phyloP scores from a whole-genome alignment of 2,797 vertebrate species.

The Adelosebastes latens region DNA sequence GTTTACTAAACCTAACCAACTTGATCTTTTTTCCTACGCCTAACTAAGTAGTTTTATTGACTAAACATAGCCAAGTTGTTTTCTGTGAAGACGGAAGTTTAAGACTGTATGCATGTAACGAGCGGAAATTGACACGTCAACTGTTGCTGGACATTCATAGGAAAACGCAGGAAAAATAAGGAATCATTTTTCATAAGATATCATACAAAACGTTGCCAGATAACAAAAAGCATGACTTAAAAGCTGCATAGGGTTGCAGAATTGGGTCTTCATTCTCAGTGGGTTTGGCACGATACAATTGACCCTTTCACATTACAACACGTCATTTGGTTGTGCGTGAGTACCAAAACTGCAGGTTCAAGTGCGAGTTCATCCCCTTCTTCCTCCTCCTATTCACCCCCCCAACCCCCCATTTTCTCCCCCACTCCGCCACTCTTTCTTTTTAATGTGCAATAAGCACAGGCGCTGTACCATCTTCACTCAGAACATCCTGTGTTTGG shows the following conservation, averaged over 20 bases:
- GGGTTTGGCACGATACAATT: not conserved
- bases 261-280: not conserved
- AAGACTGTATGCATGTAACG: too few species aligned
- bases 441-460: conserved; percentile 49
- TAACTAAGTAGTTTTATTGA: too few species aligned
- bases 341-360: not conserved
- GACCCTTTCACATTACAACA: not conserved
- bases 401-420: too few species aligned
- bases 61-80: too few species aligned
- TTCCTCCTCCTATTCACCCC: not conserved
- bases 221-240: not conserved
- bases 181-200: too few species aligned
- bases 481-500: conserved; percentile 61
- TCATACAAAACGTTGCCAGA: too few species aligned
- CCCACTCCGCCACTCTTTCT: not conserved
- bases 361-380: not conserved
- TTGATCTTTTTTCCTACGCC: too few species aligned
- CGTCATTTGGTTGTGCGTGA: not conserved
- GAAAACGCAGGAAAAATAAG: too few species aligned
- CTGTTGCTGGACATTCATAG: too few species aligned
- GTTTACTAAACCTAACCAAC: too few species aligned
- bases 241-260: not conserved
- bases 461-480: conserved; percentile 45
- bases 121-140: too few species aligned
- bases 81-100: too few species aligned